phyloP scores from a whole-genome alignment of 2,797 vertebrate species.

The Poecilia wingei region DNA sequence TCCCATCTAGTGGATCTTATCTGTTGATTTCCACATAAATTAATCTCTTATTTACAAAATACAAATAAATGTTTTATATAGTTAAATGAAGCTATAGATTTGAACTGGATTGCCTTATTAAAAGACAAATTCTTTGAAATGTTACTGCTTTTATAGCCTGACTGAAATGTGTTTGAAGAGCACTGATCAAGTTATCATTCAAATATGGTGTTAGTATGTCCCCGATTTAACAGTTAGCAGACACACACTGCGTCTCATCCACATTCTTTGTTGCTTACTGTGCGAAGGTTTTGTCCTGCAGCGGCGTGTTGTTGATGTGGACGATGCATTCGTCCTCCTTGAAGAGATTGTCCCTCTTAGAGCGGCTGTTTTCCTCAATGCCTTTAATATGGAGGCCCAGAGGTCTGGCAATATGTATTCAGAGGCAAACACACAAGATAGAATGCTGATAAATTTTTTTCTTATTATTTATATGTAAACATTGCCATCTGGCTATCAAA shows the following conservation, averaged over 20 bases:
- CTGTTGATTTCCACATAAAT: not conserved
- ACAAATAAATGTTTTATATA: not conserved
- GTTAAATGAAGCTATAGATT: not conserved
- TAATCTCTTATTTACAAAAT: not conserved
- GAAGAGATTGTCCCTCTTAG: constrained; percentile 88
- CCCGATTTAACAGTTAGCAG: not conserved
- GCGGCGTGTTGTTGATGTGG: constrained; percentile 88
- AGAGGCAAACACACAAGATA: constrained; percentile 33
- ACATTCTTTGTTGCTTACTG: constrained; percentile 82
- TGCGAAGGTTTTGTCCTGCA: constrained; percentile 91
- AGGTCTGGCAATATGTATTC: constrained; percentile 74
- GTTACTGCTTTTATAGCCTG: not conserved
- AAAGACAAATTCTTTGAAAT: not conserved
- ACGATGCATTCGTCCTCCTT: constrained; percentile 92
- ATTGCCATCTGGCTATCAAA: constrained; percentile 39
- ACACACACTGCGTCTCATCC: not conserved
- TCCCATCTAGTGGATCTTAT: not conserved
- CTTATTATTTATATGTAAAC: constrained; percentile 23
- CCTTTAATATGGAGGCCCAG: constrained; percentile 91
- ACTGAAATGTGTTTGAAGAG: not conserved
- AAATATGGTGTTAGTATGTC: not conserved
- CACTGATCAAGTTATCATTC: not conserved
- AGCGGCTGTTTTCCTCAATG: constrained; percentile 90
- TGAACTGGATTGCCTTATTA: not conserved
- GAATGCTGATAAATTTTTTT: constrained; percentile 11